A percentile compares a stretch with the other conserved stretches of the same genome.
These are phyloP conservation scores for Tragopan temminckii DNA, from an alignment of 2,797 vertebrate genomes.

Conservation along the genomic window DNA sequence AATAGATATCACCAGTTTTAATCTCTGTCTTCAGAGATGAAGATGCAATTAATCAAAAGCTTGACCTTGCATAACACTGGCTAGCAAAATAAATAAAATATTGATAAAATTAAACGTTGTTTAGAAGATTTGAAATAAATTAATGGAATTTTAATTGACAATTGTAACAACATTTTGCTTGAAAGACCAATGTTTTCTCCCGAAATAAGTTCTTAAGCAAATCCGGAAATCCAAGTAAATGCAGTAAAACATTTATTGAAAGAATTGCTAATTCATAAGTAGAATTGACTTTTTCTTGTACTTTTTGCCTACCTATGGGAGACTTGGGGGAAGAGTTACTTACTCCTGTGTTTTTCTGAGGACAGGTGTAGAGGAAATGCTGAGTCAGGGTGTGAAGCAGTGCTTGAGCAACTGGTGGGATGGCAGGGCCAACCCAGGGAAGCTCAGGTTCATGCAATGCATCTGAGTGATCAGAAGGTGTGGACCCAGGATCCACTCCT, in stretches of 20 bases:
- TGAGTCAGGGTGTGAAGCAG: no score
- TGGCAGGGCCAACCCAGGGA: no score
- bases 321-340: not conserved
- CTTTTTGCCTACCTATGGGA: not conserved
- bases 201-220: not conserved
- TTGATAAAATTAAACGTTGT: slow-evolving; percentile 5
- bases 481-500: no score
- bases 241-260: not conserved
- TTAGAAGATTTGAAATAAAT: slow-evolving; percentile 21
- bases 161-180: not conserved
- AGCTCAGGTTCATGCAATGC: no score
- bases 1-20: not conserved
- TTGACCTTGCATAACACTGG: not conserved
- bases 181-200: not conserved
- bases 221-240: not conserved
- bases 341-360: not conserved
- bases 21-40: not conserved
- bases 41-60: not conserved
- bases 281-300: not conserved
- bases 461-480: no score
- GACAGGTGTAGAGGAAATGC: not conserved
- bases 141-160: not conserved
- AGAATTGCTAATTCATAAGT: not conserved
- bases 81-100: slow-evolving; percentile 22
- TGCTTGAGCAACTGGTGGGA: no score